Evolutionary conservation across 2,888 invertebrate genomes (phyloP).

Genomic region (Stratiomys singularior): DNA sequence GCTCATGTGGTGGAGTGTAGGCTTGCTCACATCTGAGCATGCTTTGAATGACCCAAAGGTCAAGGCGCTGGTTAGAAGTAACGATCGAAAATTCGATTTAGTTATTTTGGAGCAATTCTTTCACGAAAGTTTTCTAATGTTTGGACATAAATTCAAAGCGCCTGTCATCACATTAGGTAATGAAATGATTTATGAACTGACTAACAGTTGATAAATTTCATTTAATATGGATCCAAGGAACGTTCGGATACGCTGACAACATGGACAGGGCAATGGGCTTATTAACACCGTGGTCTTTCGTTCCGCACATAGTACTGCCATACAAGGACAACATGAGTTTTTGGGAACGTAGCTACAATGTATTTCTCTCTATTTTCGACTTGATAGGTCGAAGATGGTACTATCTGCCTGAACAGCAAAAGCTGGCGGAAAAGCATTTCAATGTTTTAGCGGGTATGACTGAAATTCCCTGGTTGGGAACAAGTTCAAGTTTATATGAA

Average conservation of each 20-base stretch:
- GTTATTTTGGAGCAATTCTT: conserved; percentile 65
- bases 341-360: conserved; percentile 62
- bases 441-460: conserved; percentile 56
- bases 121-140: conserved; percentile 65
- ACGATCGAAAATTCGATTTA: conserved; percentile 64
- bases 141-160: conserved; percentile 64
- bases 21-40: conserved; percentile 59
- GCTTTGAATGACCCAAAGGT: conserved; percentile 60
- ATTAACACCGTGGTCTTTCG: conserved; percentile 62
- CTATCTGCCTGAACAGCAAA: conserved; percentile 63
- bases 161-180: conserved; percentile 62
- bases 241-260: conserved; percentile 65
- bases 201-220: too few species aligned
- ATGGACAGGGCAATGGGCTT: conserved; percentile 65
- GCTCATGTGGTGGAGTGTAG: conserved; percentile 61
- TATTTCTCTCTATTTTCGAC: conserved; percentile 61
- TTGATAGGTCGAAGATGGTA: conserved; percentile 59
- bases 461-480: too few species aligned
- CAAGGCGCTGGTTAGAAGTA: conserved; percentile 59
- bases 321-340: conserved; percentile 65
- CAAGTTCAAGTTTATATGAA: not conserved
- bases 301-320: conserved; percentile 61
- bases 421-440: conserved; percentile 62
- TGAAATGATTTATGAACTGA: too few species aligned
- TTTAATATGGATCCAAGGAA: too few species aligned